Evolutionary conservation across 2,888 invertebrate genomes (phyloP).

Genomic region (Ormyrus rosae): DNA sequence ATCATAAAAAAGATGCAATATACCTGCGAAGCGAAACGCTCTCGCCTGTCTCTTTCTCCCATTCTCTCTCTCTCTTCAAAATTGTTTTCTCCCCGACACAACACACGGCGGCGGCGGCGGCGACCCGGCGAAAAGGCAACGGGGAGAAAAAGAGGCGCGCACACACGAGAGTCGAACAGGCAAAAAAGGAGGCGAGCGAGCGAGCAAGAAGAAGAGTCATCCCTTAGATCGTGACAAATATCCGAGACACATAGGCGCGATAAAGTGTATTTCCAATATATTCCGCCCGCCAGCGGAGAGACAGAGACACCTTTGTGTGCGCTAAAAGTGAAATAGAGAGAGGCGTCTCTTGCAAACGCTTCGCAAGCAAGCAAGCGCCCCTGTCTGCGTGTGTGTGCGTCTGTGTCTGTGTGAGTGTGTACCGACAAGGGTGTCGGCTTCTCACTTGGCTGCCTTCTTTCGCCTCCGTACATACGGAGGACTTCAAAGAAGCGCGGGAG

Average conservation of each 20-base stretch:
- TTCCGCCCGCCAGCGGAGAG: constrained; percentile 51
- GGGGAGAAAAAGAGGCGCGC: too few species aligned
- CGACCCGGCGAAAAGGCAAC: too few species aligned
- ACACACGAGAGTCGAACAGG: background rate
- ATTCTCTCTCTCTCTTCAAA: too few species aligned
- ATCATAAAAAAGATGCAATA: background rate
- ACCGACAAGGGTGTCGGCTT: constrained; percentile 46
- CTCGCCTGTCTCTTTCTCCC: too few species aligned
- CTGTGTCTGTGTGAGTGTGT: background rate
- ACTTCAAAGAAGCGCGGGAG: constrained; percentile 49
- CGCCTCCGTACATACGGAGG: constrained; percentile 41
- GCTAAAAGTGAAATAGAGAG: constrained; percentile 2
- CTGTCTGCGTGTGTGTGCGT: background rate
- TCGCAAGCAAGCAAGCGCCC: background rate
- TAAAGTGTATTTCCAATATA: constrained; percentile 67
- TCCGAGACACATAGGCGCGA: constrained; percentile 66
- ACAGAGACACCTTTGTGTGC: constrained; percentile 61
- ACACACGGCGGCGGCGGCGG: too few species aligned
- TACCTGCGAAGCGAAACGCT: too few species aligned
- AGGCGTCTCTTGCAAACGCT: too few species aligned
- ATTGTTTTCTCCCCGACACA: too few species aligned
- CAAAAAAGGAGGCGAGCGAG: background rate
- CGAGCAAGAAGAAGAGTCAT: constrained; percentile 30
- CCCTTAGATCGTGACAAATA: constrained; percentile 61
- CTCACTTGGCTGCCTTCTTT: constrained; percentile 60